Evolutionary conservation across 1,140 invertebrate species (phyloP), one percentile per base, ranked within the genome.

Genomic region (Halyomorpha halys): DNA sequence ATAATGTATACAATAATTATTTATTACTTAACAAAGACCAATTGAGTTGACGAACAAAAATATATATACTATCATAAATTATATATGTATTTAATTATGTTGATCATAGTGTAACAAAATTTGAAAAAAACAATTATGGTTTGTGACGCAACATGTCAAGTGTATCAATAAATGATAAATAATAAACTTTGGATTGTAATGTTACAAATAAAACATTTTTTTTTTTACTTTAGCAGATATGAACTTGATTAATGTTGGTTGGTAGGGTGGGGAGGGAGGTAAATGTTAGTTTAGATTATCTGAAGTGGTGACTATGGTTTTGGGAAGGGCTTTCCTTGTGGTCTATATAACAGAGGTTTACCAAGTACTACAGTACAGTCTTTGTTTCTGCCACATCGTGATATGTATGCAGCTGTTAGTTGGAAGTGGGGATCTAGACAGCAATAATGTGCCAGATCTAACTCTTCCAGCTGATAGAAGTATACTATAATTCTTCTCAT

Each of bases 381-480:
- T 19, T 54, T 23, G 19, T 19, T 34, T 61, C 15, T 21, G 18
- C 23, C 23, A 16, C 19, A 39, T 9, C 34, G 34, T 39, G 23
- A 23, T 11, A 44, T 60, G 45, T 64, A 44, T 44, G 44, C 61
- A 44, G 62, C 66, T 59, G 44, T 64, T 64, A 71, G 81, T 80
- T 82, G 81, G 80, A 82, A 80, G 77, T 76, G 78, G 74, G 70
- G 80, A 79, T 81, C 79, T 80, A 70, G 74, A 76, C 80, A 81
- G 69, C 65, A 68, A 25, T 39, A 62, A 47, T 68, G 63, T 67
- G 80, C 79, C 81, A 82, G 81, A 82, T 82, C 81, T 82, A 82
- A 81, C 80, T 82, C 80, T 82, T 82, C 81, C 81, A 82, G 79
- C 80, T 82, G 78, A 81, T 68, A 51, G 65, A 66, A 53, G 45